Evolutionary conservation across 1,140 invertebrate genomes (phyloP), one percentile per base, ranked within the genome.

Genomic region (Hypsibius dujardini): DNA sequence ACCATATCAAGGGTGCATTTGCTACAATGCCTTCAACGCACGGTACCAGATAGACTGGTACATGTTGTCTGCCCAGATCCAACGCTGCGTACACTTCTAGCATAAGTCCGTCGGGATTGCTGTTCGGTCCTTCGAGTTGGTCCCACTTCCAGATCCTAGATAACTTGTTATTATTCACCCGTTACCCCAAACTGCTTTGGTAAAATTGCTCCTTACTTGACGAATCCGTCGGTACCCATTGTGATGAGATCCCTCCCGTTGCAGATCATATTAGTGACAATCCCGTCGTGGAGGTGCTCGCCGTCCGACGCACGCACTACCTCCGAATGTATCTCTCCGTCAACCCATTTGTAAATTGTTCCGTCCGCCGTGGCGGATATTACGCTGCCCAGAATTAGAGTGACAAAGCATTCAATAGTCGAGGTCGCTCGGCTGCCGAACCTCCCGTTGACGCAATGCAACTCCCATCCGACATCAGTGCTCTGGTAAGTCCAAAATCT

Each of bases 71-170:
- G 62, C 62, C 62, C 62, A 67, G 62, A 7, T 67, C 3, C 12
- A 67, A 67, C 42, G 7, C 50, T 7, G 7, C 12, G 12, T 15
- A 7, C 12, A 67, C 42, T 3, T 15, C 62, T 7, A 15, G 12
- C 12, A 67, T 15, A 42, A 67, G 7, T 12, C 12, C 42, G 12
- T 45, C 62, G 42, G 3, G 3, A 7, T 12, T 67, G 12, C 45
- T 42, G 3, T 3, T 67, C 7, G 62, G 62, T 15, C 62, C 62
- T 67, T 67, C 62, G 12, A 67, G 62, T 45, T 67, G 62, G 45
- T 67, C 62, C 62, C 62, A 67, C 3, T 42, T 67, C 62, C 62
- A 67, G 3, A 67, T 15, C 62, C 62, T 67, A 42, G n/a, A 56
- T 56, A 56, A 56, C 7, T 56, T 56, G 50, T 56, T 56, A 56